Evolutionary conservation across 2,113 vertebrate species (phyloP).

Genomic region (Callipepla californica): DNA sequence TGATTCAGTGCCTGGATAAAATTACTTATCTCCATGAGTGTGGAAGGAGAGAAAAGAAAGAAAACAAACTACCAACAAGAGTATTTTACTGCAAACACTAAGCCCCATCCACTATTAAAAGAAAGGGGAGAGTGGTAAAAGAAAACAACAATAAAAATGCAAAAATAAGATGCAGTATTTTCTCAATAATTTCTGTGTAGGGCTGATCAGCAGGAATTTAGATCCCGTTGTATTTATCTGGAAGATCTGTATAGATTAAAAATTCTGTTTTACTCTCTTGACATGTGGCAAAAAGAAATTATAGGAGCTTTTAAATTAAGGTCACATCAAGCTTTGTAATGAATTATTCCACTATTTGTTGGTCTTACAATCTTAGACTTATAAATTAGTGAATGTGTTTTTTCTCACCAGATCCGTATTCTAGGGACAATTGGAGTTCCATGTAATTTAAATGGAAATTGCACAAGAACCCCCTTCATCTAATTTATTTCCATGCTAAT

Average conservation of each 20-base stretch:
- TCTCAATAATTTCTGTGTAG: not conserved
- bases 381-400: not conserved
- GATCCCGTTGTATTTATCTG: not conserved
- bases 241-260: not conserved
- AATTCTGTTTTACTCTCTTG: not conserved
- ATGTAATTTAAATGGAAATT: constrained; percentile 36
- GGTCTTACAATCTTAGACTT: constrained; percentile 6
- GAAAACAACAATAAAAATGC: not conserved
- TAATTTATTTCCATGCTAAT: constrained; percentile 47
- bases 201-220: not conserved
- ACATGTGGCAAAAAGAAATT: constrained; percentile 15
- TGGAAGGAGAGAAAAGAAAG: not conserved
- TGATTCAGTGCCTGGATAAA: not conserved
- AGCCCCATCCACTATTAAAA: not conserved
- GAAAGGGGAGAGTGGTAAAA: not conserved
- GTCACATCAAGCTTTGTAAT: not conserved
- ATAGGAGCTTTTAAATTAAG: constrained; percentile 2
- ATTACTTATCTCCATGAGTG: not conserved
- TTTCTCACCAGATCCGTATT: not conserved
- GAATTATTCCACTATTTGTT: not conserved
- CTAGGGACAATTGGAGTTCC: not conserved
- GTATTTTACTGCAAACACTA: not conserved
- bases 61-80: not conserved
- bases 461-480: not conserved
- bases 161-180: not conserved